A percentile compares a stretch with the other conserved stretches of the same genome.
Evolutionary conservation across 2,113 vertebrate species (phyloP).

Genomic region (Lontra canadensis): DNA sequence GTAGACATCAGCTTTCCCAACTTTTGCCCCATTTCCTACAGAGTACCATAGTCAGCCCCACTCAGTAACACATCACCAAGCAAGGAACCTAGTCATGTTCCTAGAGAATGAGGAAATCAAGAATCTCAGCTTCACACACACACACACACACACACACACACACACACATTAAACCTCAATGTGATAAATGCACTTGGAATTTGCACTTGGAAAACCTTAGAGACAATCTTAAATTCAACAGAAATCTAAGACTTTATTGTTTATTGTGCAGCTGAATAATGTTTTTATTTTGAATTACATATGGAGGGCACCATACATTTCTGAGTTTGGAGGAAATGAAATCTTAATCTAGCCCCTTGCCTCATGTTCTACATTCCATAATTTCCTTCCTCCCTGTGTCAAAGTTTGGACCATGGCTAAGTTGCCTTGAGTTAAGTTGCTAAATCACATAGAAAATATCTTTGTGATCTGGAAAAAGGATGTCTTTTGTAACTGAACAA

Average conservation of each 20-base stretch:
- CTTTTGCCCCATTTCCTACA: background rate
- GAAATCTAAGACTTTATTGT: background rate
- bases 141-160: background rate
- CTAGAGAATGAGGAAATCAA: background rate
- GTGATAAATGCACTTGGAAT: background rate
- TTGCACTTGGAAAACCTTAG: background rate
- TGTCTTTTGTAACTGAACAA: background rate
- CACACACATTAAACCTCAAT: background rate
- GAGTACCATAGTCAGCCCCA: background rate
- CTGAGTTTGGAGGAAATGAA: constrained; percentile 17
- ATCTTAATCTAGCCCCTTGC: background rate
- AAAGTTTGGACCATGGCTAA: background rate
- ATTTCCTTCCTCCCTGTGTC: background rate
- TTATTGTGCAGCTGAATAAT: background rate
- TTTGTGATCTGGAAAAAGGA: background rate
- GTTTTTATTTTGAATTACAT: constrained; percentile 12
- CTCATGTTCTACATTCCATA: background rate
- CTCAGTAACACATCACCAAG: background rate
- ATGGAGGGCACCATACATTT: background rate
- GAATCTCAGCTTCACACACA: background rate
- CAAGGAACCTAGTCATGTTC: background rate
- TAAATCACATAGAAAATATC: background rate
- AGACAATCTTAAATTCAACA: background rate
- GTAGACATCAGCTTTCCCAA: background rate
- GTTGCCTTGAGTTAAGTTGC: constrained; percentile 19